Evolutionary conservation across 2,113 vertebrate species (phyloP).

Genomic region (Tylochromis polylepis): DNA sequence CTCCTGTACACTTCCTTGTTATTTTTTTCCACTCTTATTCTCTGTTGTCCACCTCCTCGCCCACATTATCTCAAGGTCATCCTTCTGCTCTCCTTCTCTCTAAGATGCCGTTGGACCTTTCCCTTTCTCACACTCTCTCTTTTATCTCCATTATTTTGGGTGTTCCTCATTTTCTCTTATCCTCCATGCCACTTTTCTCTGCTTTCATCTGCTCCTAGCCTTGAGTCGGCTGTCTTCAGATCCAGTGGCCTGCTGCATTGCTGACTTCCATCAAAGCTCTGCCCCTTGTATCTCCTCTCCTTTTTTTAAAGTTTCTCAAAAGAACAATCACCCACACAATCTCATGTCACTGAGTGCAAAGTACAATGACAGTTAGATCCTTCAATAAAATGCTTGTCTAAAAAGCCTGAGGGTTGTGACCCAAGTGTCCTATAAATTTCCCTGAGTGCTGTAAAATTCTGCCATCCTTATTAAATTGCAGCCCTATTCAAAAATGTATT

Average conservation of each 20-base stretch:
- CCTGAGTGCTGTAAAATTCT: background rate
- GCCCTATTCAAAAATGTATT: background rate
- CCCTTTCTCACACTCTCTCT: background rate
- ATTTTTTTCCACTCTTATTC: background rate
- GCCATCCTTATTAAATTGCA: background rate
- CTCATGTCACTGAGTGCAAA: background rate
- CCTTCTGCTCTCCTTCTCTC: background rate
- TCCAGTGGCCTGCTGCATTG: background rate
- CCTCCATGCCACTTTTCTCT: background rate
- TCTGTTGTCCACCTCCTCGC: background rate
- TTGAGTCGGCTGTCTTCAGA: background rate
- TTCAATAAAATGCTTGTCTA: background rate
- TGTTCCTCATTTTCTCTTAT: constrained; percentile 6
- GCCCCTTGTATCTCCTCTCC: background rate
- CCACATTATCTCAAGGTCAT: constrained; percentile 19
- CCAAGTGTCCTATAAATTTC: background rate
- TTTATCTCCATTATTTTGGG: constrained; percentile 30
- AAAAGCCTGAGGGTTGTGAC: background rate
- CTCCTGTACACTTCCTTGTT: background rate
- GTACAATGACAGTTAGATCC: background rate
- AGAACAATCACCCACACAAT: background rate
- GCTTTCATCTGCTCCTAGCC: constrained; percentile 36
- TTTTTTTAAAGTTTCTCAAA: background rate
- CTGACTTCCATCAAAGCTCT: constrained; percentile 11
- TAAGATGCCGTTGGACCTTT: background rate